Base-by-base conservation (phyloP, 30 jellyfish, hydroid and myxozoan species). In the Pelagia noctiluca region DNA sequence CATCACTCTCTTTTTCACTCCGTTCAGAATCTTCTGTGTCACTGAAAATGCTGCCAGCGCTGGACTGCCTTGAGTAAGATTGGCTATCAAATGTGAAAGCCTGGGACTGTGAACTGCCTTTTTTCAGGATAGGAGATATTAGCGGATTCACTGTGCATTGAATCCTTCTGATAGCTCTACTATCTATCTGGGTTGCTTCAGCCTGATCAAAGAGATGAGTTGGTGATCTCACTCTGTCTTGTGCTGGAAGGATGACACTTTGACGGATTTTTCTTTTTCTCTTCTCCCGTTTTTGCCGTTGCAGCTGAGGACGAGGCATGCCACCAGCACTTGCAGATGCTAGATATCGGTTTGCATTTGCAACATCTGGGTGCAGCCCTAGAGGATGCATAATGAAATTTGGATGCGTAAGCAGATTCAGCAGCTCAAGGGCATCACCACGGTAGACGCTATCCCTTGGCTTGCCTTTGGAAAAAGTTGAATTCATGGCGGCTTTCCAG, bases 331-430 rank as follows among this genome's bases (percentile, higher is more conserved):
- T 29, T 0, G 99, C 97, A 49, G 89, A 84, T 0, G 91, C 90
- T 19, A 85, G 80, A 29, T 77, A 77, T 31, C 30, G 38, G 54
- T 52, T 73, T 36, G 86, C 32, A 24, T 73, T 53, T 13, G 68
- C 71, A 25, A 85, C 84, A 35, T 75, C 34, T 18, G 95, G 95
- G 48, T 79, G 81, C 50, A 86, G 25, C 0, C 99, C 99, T 25
- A 83, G 92, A 0, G 99, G 99, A 75, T 95, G 99, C 99, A 95
- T 95, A n/a, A 89, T 89, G 64, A 95, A 95, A 54, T 83, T 97
- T 11, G 97, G 99, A 62, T 95, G 99, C 25, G 97, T 50, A 25
- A 95, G 80, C 19, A 95, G 23, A 13, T 83, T 83, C 82, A 95
- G 86, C 36, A 95, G 76, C 92, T 95, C 97, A 47, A 95, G 50